Evolutionary conservation across 2,797 vertebrate species (phyloP), one percentile per base, ranked within the genome.

Genomic region (Notamacropus eugenii): DNA sequence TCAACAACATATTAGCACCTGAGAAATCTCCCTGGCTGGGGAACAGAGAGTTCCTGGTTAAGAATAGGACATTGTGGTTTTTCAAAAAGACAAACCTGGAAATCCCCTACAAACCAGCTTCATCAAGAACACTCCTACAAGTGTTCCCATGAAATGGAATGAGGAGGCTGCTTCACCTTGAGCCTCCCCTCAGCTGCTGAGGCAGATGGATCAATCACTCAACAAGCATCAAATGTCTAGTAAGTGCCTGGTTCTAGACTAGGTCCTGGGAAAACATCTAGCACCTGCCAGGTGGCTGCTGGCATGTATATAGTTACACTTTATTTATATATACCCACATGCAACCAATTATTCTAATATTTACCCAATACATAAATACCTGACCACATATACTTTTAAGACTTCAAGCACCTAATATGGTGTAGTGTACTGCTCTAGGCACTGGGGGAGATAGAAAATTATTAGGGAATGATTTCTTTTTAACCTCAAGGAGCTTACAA

Each of bases 71-170:
- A 96, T 0, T 96, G 92, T 96, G 90, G 87, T 93, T 98, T 97
- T 98, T 97, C 97, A 97, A 19, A 91, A 93, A 97, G 94, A 94
- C 97, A 97, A 90, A 96, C 96, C 96, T 57, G 98, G 98, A 98
- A 98, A 98, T 98, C 96, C 98, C 98, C 98, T 93, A 92, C 40
- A n/a, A 55, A 5, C 3, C 13, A 97, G 97, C 95, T 95, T 96
- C 93, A 94, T 95, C 98, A 98, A 98, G 92, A 97, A 95, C 97
- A 97, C 0, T 27, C 92, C 95, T 97, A 59, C 95, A 97, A 97
- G 74, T 27, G 74, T 87, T 87, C 74, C 74, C 74, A 87, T 50
- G 74, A 87, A 87, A 50, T 50, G 40, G 74, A 82, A 87, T 50
- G 40, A 46, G 24, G 50, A 87, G 9, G 27, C 10, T 87, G 74